These are phyloP conservation scores for Physeter macrocephalus DNA, from an alignment of 2,113 vertebrate species.

Conservation along the genomic window DNA sequence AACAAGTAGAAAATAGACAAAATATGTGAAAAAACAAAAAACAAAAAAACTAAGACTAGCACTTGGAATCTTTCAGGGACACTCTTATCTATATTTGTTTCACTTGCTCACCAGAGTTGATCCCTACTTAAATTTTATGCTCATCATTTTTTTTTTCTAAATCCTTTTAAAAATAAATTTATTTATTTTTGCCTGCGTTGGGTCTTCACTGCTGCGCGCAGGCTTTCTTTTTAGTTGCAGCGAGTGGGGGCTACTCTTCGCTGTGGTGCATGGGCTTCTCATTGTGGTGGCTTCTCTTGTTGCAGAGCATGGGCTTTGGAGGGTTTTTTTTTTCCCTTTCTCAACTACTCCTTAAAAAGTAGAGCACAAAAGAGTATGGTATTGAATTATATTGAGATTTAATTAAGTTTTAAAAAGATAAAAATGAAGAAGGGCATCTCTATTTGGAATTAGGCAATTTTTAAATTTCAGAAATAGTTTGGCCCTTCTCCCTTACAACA, in stretches of 20 bases:
- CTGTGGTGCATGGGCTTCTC: too few species aligned
- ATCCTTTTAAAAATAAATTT: background rate
- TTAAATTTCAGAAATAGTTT: constrained; percentile 6
- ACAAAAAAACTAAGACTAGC: background rate
- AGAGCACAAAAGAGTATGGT: background rate
- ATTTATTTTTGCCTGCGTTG: too few species aligned
- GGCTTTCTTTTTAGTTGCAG: too few species aligned
- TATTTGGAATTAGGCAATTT: background rate
- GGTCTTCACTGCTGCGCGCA: accelerated
- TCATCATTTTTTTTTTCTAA: background rate
- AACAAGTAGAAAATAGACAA: background rate
- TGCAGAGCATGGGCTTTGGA: background rate
- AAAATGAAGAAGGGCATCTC: background rate
- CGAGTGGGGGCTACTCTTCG: too few species aligned
- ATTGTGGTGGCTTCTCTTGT: too few species aligned
- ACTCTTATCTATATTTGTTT: background rate
- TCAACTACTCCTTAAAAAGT: background rate
- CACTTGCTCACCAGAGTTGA: background rate
- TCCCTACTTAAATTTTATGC: background rate
- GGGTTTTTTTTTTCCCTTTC: background rate
- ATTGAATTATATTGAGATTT: background rate
- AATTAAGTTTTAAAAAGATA: background rate
- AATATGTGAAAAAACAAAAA: background rate
- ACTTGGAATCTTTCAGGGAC: background rate
- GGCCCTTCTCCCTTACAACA: background rate